Evolutionary conservation across 2,797 vertebrate species (phyloP), one percentile per base, ranked within the genome.

Genomic region (Sebastes matsubarae): DNA sequence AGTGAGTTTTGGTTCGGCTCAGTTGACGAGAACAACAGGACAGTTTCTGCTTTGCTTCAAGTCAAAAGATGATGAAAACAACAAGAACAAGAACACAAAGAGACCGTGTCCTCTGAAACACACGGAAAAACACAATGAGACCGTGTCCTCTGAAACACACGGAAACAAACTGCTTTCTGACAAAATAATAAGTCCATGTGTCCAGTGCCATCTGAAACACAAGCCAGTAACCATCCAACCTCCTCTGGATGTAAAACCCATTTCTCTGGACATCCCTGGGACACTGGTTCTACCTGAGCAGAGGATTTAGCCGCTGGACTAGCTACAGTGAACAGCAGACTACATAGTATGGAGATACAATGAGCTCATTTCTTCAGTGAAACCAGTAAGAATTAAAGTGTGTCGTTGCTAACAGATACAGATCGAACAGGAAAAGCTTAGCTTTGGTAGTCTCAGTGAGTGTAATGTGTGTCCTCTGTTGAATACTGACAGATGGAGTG

Each of bases 1-100:
- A n/a, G 65, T 57, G n/a, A 58, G 50, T 75, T 68, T 70, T 64
- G n/a, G 50, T 79, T 72, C 58, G 11, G 50, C 59, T 64, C 25
- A 46, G 7, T 12, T 46, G 24, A 52, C 29, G 12, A 54, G 6
- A 57, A 24, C 14, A 38, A 55, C 30, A 30, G 29, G n/a, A 12
- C 25, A 42, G 55, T n/a, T n/a, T 27, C 29, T 29, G 38, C 22
- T 36, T 72, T 27, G 60, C 63, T 36, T 60, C 4, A 60, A 18
- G 38, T 6, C 8, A 36, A 52, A 57, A 46, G 2, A 68, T n/a
- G n/a, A 36, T n/a, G 29, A 50, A 36, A 67, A 67, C 0, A 36
- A 32, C 7, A 22, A n/a, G 4, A 46, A 20, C 12, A 38, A 13
- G 5, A 38, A 38, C 13, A 66, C 5, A 16, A 6, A 12, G 36